Evolutionary conservation across 2,888 invertebrate genomes (phyloP).

Genomic region (Trisateles emortualis): DNA sequence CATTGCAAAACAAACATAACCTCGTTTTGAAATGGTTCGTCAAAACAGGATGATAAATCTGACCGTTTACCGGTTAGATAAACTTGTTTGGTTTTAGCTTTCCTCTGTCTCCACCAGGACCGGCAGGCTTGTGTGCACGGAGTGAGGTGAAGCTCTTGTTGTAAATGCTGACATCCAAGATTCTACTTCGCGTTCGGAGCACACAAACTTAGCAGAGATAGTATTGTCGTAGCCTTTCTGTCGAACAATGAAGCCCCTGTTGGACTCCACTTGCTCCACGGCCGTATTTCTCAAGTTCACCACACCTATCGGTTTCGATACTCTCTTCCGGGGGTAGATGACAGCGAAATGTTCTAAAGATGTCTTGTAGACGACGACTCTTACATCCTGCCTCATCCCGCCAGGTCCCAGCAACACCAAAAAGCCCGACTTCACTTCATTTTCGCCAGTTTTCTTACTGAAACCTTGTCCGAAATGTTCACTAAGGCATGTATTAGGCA

Average conservation of each 20-base stretch:
- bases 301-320: constrained; percentile 88
- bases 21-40: constrained; percentile 59
- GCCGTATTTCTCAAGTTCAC: constrained; percentile 88
- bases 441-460: constrained; percentile 72
- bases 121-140: constrained; percentile 84
- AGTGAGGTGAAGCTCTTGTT: constrained; percentile 71
- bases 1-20: constrained; percentile 77
- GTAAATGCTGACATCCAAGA: constrained; percentile 88
- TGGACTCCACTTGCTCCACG: constrained; percentile 81
- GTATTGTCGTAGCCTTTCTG: constrained; percentile 89
- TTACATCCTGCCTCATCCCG: constrained; percentile 87
- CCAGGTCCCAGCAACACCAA: constrained; percentile 86
- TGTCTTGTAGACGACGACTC: constrained; percentile 89
- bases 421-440: constrained; percentile 88
- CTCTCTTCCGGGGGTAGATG: constrained; percentile 88
- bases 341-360: constrained; percentile 89
- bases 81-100: constrained; percentile 53
- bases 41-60: constrained; percentile 60
- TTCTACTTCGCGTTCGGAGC: constrained; percentile 86
- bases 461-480: constrained; percentile 73
- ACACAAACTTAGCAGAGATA: constrained; percentile 87
- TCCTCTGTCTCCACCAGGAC: constrained; percentile 89
- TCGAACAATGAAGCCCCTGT: constrained; percentile 85
- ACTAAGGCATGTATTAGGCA: constrained; percentile 62
- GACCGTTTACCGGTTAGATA: constrained; percentile 51